Evolutionary conservation across 2,888 invertebrate genomes (phyloP).

Genomic region (Nasonovia ribisnigri): DNA sequence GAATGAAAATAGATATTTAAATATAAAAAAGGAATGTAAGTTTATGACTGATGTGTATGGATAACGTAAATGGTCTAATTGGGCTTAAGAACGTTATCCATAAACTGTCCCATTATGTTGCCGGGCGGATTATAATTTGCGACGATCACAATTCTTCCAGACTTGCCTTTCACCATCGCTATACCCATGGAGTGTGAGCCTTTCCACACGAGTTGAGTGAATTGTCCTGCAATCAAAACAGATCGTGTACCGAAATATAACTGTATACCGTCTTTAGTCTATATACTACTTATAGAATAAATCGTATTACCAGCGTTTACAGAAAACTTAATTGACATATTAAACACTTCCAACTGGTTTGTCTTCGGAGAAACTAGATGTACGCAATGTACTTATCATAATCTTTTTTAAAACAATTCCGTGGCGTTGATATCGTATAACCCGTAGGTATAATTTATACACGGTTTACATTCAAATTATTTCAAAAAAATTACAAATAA

Average conservation of each 20-base stretch:
- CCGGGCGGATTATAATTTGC: conserved; percentile 77
- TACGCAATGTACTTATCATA: background rate
- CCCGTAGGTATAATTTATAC: background rate
- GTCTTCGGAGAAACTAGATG: background rate
- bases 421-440: background rate
- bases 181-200: conserved; percentile 72
- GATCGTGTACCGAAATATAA: background rate
- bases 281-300: background rate
- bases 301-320: background rate
- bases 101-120: conserved; percentile 74
- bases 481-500: background rate
- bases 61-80: conserved; percentile 7
- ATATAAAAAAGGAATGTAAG: conserved; percentile 9
- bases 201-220: conserved; percentile 74
- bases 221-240: conserved; percentile 71
- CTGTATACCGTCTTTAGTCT: background rate
- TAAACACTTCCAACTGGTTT: background rate
- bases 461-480: background rate
- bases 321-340: background rate
- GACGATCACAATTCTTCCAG: conserved; percentile 75
- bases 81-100: conserved; percentile 71
- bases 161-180: conserved; percentile 71
- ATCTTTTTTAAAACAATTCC: background rate
- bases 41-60: background rate
- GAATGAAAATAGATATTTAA: background rate